These are phyloP conservation scores for Microplitis deprimator DNA, from an alignment of 2,888 invertebrate genomes.

Conservation along the genomic window DNA sequence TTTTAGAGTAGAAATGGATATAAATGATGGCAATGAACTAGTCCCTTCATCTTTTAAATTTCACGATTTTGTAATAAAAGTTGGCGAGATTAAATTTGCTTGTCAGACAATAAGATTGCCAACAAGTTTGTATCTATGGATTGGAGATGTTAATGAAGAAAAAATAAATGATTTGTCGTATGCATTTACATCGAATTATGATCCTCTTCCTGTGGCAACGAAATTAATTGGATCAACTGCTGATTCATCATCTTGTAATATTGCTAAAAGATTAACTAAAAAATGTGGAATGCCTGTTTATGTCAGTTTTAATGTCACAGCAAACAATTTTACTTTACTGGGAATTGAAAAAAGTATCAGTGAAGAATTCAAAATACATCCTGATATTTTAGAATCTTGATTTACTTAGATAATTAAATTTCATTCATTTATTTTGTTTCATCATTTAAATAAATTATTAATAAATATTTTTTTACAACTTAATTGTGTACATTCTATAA, in stretches of 20 bases:
- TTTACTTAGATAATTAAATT: conserved; percentile 10
- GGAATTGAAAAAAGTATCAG: conserved; percentile 64
- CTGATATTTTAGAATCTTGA: conserved; percentile 57
- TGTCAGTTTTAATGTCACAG: conserved; percentile 68
- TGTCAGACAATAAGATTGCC: conserved; percentile 68
- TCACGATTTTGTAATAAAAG: conserved; percentile 58
- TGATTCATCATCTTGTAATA: conserved; percentile 61
- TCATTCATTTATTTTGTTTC: background rate
- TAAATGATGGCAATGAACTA: conserved; percentile 39
- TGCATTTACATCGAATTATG: conserved; percentile 61
- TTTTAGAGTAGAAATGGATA: background rate
- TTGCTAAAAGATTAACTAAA: conserved; percentile 67
- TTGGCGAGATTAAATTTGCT: conserved; percentile 59
- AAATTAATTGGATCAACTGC: conserved; percentile 65
- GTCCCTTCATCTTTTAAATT: conserved; percentile 61
- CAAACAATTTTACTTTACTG: conserved; percentile 58
- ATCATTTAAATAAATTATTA: background rate
- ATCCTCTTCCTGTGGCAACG: conserved; percentile 61
- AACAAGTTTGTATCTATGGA: conserved; percentile 68
- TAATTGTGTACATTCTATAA: background rate
- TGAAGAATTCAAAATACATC: conserved; percentile 62
- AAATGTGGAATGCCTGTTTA: conserved; percentile 67
- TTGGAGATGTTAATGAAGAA: conserved; percentile 61
- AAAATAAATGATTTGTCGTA: conserved; percentile 65
- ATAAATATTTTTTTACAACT: background rate